phyloP scores from a whole-genome alignment of 2,888 invertebrate genomes.

The Drosophila mimetica region DNA sequence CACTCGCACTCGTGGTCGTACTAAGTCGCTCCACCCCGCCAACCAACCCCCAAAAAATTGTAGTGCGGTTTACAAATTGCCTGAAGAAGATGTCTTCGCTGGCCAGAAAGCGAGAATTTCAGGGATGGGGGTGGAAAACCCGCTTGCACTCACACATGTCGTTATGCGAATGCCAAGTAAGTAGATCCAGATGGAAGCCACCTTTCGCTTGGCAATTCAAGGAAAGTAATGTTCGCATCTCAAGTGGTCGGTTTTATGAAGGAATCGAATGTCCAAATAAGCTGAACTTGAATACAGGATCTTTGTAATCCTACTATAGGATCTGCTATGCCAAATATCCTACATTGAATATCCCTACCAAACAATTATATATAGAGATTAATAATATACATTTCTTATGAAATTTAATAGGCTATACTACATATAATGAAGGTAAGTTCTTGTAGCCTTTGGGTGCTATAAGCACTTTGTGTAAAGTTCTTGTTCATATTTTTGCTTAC shows the following conservation, averaged over 20 bases:
- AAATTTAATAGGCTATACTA: background rate
- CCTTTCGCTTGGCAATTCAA: conserved; percentile 19
- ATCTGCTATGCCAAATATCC: background rate
- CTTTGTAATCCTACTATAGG: background rate
- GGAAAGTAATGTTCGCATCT: conserved; percentile 6
- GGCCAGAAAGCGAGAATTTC: conserved; percentile 16
- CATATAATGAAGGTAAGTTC: no score
- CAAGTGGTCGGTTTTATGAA: background rate
- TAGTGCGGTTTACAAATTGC: conserved; percentile 50
- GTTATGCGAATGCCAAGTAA: conserved; percentile 21
- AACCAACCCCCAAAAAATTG: conserved; percentile 29
- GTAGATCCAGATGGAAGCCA: conserved; percentile 36
- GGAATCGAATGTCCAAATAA: background rate
- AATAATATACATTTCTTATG: background rate
- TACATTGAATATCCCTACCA: background rate
- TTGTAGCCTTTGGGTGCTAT: background rate
- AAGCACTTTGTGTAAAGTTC: conserved; percentile 1
- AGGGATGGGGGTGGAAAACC: conserved; percentile 44
- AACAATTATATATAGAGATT: background rate
- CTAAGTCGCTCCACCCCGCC: conserved; percentile 45
- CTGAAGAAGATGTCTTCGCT: conserved; percentile 34
- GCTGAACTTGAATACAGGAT: background rate
- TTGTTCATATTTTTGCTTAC: background rate
- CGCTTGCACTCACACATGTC: conserved; percentile 25
- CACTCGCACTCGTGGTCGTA: conserved; percentile 16